Conservation (phyloP, 2,888 invertebrate species). For the Rapana venosa region DNA sequence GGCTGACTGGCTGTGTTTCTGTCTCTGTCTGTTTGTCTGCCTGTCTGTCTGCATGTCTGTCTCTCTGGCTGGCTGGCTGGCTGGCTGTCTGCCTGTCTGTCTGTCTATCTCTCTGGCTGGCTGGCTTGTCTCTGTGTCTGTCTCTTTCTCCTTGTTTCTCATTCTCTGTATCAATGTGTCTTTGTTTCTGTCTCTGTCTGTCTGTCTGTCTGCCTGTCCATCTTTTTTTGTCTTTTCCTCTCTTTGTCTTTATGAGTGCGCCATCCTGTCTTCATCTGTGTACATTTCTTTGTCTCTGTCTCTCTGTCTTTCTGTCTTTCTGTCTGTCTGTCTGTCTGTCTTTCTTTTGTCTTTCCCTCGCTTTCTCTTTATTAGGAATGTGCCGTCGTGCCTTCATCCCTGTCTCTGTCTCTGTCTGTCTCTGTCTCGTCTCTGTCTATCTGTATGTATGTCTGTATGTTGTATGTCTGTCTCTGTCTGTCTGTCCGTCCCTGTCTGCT, state of each 20-base stretch:
- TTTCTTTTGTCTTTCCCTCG: not conserved
- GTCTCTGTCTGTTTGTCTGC: conserved; percentile 5
- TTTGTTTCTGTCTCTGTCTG: not conserved
- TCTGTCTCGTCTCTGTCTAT: not conserved
- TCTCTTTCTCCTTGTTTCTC: not conserved
- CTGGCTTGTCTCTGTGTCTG: not conserved
- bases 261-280: not conserved
- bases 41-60: not conserved
- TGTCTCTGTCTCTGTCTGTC: not conserved
- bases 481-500: too few relatives aligned
- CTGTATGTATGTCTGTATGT: not conserved
- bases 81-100: conserved; percentile 1
- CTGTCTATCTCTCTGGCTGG: not conserved
- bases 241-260: not conserved
- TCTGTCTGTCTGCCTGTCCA: not conserved
- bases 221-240: not conserved
- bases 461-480: too few relatives aligned
- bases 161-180: not conserved
- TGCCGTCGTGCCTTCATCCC: too few relatives aligned
- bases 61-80: not conserved
- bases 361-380: not conserved
- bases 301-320: not conserved
- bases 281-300: not conserved
- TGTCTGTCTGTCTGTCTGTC: conserved; percentile 10
- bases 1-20: too few relatives aligned